Evolutionary conservation across 2,797 vertebrate genomes (phyloP), one percentile per base, ranked within the genome.

Genomic region (Labroides dimidiatus): DNA sequence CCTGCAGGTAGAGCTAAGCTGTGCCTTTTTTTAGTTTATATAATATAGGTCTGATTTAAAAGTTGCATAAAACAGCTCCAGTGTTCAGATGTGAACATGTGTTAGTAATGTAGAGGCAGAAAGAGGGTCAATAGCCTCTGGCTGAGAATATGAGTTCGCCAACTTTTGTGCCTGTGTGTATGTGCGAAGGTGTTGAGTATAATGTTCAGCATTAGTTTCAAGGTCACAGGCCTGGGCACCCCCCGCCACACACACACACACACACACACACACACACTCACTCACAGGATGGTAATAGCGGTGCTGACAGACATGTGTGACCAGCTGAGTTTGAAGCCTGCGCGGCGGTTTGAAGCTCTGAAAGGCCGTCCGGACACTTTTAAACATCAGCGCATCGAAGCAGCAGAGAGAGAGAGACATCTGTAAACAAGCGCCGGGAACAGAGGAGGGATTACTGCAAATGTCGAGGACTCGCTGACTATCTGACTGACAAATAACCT

Each of bases 291-390:
- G 95, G 95, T 96, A 97, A 97, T 98, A 97, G 95, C 95, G 81
- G 87, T 81, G 96, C 85, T 99, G 97, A 98, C 96, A 96, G 97
- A 98, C 94, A 90, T 90, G 93, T 92, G 93, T 92, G 91, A 94
- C 95, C 97, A 99, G 95, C 96, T 99, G 97, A 93, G 86, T 89
- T 61, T 61, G 76, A 82, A 84, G 75, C 57, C 70, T 75, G 71
- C 30, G 57, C 58, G 64, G 73, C 72, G 80, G 81, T 78, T 91
- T 87, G 92, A 87, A 91, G 90, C 75, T 89, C 81, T 81, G 84
- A 77, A 88, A 87, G 84, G 84, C 78, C 54, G 67, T 66, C 48
- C 17, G 68, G 74, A 88, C 87, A 73, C 80, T 89, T 90, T 90
- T 80, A 89, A 90, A 89, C 79, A 84, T 84, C 80, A 68, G 75